A percentile compares a stretch with the other conserved stretches of the same genome.
These are phyloP conservation scores for Aleiodes leptofemur DNA, from an alignment of 2,888 invertebrate genomes.

Conservation along the genomic window DNA sequence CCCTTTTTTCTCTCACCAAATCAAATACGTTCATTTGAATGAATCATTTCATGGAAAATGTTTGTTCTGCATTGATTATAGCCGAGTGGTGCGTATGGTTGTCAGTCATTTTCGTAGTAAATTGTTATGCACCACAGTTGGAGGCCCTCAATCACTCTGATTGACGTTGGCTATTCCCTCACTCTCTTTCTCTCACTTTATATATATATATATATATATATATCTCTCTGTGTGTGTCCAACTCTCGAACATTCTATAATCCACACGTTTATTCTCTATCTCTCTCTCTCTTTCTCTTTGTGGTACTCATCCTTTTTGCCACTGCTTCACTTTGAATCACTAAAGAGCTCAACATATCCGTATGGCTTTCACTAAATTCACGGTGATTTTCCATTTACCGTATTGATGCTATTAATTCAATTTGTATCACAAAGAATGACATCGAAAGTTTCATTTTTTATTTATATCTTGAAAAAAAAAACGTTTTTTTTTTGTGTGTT, in stretches of 20 bases:
- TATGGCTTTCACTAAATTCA: too few species aligned
- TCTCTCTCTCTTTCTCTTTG: neutral
- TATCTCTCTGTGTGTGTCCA: neutral
- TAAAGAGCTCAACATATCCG: neutral
- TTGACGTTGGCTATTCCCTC: slow-evolving; percentile 56
- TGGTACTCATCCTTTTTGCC: slow-evolving; percentile 4
- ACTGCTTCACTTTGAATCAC: slow-evolving; percentile 7
- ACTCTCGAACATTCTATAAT: slow-evolving; percentile 9
- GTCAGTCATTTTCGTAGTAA: slow-evolving; percentile 52
- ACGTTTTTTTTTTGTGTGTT: too few species aligned
- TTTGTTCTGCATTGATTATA: slow-evolving; percentile 46
- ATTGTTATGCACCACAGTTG: slow-evolving; percentile 57
- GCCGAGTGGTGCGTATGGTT: slow-evolving; percentile 41
- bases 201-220: too few species aligned
- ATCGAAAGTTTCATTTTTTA: too few species aligned
- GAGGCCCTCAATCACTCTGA: slow-evolving; percentile 64
- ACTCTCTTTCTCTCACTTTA: neutral
- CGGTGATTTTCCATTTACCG: too few species aligned
- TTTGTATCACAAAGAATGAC: too few species aligned
- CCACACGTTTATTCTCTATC: slow-evolving; percentile 1
- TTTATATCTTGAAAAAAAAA: too few species aligned
- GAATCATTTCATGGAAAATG: slow-evolving; percentile 33
- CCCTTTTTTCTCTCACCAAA: slow-evolving; percentile 5
- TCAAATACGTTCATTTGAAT: slow-evolving; percentile 16
- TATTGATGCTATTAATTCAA: too few species aligned